A percentile compares a stretch with the other conserved stretches of the same genome.
phyloP scores from a whole-genome alignment of 2,113 vertebrate species.

The Fukomys damarensis region DNA sequence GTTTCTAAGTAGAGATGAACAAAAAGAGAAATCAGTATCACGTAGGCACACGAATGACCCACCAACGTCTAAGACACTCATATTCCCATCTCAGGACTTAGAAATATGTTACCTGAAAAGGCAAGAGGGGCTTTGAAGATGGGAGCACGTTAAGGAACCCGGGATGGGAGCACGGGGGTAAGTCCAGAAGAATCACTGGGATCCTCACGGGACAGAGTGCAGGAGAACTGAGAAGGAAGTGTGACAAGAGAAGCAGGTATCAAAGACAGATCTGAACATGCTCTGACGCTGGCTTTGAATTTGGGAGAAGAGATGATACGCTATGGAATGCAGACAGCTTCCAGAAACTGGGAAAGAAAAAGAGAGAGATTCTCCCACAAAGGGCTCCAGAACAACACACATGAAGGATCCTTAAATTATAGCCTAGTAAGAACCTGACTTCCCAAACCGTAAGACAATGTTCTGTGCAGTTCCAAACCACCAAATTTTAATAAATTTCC shows the following conservation, averaged over 20 bases:
- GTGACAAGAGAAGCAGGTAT: neutral
- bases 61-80: neutral
- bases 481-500: neutral
- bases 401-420: accelerated
- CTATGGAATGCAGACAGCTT: neutral
- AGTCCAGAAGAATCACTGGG: too few relatives aligned
- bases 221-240: neutral
- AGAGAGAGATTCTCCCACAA: neutral
- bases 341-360: neutral
- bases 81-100: neutral
- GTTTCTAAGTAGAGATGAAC: neutral
- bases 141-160: neutral
- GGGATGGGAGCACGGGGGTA: neutral
- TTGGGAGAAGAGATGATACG: neutral
- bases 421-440: neutral
- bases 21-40: neutral
- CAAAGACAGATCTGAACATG: neutral
- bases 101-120: neutral
- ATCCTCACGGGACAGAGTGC: too few relatives aligned
- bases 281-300: neutral
- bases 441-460: neutral
- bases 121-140: neutral
- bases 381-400: neutral
- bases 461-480: neutral
- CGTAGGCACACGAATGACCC: neutral